Evolutionary conservation across 2,888 invertebrate species (phyloP), one percentile per base, ranked within the genome.

Genomic region (Rhorus exstirpatorius): DNA sequence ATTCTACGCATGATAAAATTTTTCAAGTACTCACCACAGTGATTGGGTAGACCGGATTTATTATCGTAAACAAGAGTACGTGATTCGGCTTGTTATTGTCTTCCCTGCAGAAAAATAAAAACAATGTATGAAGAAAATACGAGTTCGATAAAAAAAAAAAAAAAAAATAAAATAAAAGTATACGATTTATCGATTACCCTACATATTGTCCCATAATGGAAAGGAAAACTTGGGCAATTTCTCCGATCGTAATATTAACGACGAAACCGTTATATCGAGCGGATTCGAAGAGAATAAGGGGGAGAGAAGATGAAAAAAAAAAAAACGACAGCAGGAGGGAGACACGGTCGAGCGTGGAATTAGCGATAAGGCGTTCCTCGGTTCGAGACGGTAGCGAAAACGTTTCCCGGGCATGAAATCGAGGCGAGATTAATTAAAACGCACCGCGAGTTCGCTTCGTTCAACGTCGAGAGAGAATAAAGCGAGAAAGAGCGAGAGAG

Each of bases 1-100:
- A n/a, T n/a, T n/a, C n/a, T n/a, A n/a, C n/a, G n/a, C n/a, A n/a
- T n/a, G n/a, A 31, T 17, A 10, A 19, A 35, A 19, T 63, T 46
- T 24, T 1, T 51, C 1, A 14, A 53, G 3, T 46, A 97, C 98
- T 97, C 94, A 99, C 99, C 96, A 99, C 99, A 94, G 99, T 99
- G 94, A 99, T 99, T 83, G 99, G 99, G 94, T 99, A 99, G 93
- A 98, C 97, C 84, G 99, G 99, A 94, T 99, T 99, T 93, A 99
- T 96, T 93, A 99, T 97, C 92, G 99, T 99, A 94, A 99, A 98
- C 88, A 99, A 96, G 90, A 99, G 95, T 89, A 99, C 98, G 94
- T 99, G 98, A 95, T 99, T 99, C 90, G 98, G 97, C 92, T 97
- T 96, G 86, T 97, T 96, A 92, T 96, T 97, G 93, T 97, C 97